Conservation (phyloP, 1,140 invertebrate genomes). For the Lepidotrigona ventralis region DNA sequence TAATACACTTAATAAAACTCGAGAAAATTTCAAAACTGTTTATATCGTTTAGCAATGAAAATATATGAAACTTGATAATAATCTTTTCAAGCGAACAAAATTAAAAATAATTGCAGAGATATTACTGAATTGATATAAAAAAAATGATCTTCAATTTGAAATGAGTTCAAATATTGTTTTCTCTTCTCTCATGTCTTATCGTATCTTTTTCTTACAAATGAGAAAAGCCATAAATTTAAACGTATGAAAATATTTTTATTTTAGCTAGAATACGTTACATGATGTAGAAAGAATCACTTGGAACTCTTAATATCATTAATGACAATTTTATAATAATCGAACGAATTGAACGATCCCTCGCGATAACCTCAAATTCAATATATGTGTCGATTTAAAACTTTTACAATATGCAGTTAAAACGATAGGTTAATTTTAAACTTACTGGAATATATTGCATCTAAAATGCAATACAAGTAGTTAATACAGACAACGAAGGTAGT, state of each 20-base stretch:
- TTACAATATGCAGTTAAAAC: neutral
- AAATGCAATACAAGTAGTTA: neutral
- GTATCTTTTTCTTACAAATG: neutral
- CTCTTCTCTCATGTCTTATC: neutral
- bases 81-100: neutral
- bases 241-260: neutral
- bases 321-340: too few relatives aligned
- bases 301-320: neutral
- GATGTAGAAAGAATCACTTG: neutral
- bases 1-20: neutral
- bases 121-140: neutral
- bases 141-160: neutral
- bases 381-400: neutral
- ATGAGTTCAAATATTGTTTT: neutral
- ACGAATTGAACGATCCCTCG: neutral
- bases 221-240: neutral
- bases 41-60: neutral
- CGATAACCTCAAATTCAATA: slow-evolving; percentile 30
- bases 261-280: neutral
- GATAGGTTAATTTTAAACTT: slow-evolving; percentile 42
- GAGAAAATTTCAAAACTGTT: neutral
- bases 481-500: neutral
- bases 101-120: neutral
- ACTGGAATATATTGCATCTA: slow-evolving; percentile 68
- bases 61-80: neutral